Percentiles rank a stretch among this genome's conserved stretches.
Conservation (phyloP, 2,797 vertebrate species). For the Ptychobarbus kaznakovi region DNA sequence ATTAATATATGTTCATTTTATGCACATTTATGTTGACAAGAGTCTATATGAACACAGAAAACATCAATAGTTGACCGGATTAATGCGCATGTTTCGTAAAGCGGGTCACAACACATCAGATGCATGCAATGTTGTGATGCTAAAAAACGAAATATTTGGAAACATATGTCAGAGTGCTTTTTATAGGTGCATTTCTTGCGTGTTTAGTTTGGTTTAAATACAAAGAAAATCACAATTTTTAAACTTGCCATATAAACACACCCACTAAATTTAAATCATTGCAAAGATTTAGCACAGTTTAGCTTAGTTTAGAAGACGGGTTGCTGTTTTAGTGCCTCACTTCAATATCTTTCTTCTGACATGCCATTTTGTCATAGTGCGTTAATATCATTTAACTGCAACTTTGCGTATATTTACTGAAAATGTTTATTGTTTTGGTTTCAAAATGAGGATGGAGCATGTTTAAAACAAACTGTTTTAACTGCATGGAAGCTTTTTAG, state of each 20-base stretch:
- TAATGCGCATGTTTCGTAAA: not conserved
- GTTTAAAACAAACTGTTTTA: not conserved
- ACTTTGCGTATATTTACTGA: not conserved
- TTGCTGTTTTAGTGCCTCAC: not conserved
- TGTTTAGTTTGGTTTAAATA: not conserved
- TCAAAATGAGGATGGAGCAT: not conserved
- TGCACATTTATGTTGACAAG: not conserved
- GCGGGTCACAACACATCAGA: conserved; percentile 1
- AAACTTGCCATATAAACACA: conserved; percentile 22
- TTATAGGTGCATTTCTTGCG: not conserved
- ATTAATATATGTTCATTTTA: not conserved
- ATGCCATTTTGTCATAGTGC: not conserved
- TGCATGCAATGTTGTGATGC: not conserved
- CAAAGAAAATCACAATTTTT: not conserved
- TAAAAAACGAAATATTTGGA: not conserved
- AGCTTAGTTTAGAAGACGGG: not conserved
- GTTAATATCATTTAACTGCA: not conserved
- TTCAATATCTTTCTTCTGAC: not conserved
- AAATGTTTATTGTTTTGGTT: not conserved
- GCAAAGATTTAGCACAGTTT: not conserved
- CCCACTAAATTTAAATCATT: conserved; percentile 1
- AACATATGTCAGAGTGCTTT: not conserved
- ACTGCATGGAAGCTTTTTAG: not conserved
- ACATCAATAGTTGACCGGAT: conserved; percentile 16
- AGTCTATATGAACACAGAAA: not conserved